Percentiles rank a stretch among this genome's conserved stretches.
Conservation (phyloP, 2,797 vertebrate species). For the Jordanella pulchra region DNA sequence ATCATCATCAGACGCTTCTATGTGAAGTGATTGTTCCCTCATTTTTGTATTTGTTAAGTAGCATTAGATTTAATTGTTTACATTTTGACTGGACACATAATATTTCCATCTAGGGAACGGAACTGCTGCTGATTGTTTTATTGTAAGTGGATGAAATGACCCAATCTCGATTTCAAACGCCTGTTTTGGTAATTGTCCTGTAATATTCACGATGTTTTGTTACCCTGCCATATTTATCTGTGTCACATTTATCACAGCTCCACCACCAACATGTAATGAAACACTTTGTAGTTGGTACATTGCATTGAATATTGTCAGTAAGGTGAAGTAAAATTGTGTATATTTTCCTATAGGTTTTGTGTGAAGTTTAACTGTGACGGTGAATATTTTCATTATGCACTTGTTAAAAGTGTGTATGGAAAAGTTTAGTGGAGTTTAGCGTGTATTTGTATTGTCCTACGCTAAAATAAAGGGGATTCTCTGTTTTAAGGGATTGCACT, state of each 20-base stretch:
- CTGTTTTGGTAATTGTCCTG: constrained; percentile 1
- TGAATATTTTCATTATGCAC: constrained; percentile 56
- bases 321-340: constrained; percentile 39
- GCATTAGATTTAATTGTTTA: neutral
- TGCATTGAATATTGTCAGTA: constrained; percentile 34
- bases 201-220: constrained; percentile 7
- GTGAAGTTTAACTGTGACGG: constrained; percentile 35
- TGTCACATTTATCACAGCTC: constrained; percentile 7
- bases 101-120: neutral
- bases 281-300: constrained; percentile 17
- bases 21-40: neutral
- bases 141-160: constrained; percentile 6
- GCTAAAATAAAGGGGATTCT: neutral
- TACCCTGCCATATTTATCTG: neutral
- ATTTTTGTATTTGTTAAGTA: neutral
- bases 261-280: neutral
- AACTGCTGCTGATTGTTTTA: neutral
- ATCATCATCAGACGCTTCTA: neutral
- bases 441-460: constrained; percentile 9
- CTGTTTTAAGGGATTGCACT: constrained; percentile 2
- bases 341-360: constrained; percentile 47
- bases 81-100: neutral
- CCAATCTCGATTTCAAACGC: constrained; percentile 1
- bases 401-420: constrained; percentile 38
- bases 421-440: constrained; percentile 7